Base-by-base conservation (phyloP, 2,113 vertebrate species). In the Meriones unguiculatus region DNA sequence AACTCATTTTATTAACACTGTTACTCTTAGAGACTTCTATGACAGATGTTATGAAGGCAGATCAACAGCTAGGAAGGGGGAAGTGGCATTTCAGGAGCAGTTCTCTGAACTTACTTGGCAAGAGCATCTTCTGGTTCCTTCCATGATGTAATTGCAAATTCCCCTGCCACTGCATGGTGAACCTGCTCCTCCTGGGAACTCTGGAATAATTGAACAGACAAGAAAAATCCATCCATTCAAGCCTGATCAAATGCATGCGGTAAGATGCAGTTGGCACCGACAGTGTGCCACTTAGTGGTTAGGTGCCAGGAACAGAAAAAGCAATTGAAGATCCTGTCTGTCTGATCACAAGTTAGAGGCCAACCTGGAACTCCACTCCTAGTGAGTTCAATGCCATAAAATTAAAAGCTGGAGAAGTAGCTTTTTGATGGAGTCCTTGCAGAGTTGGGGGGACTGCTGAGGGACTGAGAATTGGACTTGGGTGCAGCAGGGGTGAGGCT, bases 91-190 rank as follows among this genome's bases (percentile, higher is more conserved):
- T 14, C 2, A 1, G 57, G n/a, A n/a, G 9, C 81, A 13, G 1
- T 0, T 22, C 67, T 54, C 5, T 1, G 35, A 24, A 64, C 1
- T 1, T 98, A 99, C 99, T 98, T 98, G 98, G 97, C 99, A 99
- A 70, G 81, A 98, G 92, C 99, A 99, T 0, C 97, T 99, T 72
- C 99, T 99, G 0, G 99, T 98, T 3, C 99, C 99, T 7, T 98
- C 97, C 14, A 99, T 97, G 24, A 99, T 99, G 3, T 99, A 99
- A 0, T 98, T 99, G 67, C 99, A 99, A 20, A 0, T 30, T 9
- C 99, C 99, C 85, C 98, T 98, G 93, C 95, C 80, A 0, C 77
- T 99, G 98, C 99, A 99, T 0, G 99, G 99, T 0, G 88, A 89
- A 0, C 22, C 72, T 0, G 98, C 98, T 76, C 98, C 98, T 41